These are phyloP conservation scores for Catocala fraxini DNA, from an alignment of 2,888 invertebrate species.

Conservation along the genomic window DNA sequence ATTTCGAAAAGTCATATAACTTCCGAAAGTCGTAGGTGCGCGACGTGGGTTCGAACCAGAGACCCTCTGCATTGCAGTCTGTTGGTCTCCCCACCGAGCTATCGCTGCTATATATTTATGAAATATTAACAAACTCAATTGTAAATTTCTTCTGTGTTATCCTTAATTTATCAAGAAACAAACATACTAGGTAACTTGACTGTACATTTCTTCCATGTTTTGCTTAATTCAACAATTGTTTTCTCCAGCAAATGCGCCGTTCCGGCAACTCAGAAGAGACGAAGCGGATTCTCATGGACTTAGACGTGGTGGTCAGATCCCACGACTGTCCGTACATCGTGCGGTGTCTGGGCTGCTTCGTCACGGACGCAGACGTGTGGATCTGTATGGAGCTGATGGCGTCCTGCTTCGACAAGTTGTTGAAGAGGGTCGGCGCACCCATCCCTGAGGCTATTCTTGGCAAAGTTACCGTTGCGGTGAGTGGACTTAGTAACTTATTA, in stretches of 20 bases:
- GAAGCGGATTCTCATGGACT: constrained; percentile 99
- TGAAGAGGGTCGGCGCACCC: constrained; percentile 94
- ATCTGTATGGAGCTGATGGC: constrained; percentile 99
- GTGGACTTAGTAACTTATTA: constrained; percentile 41
- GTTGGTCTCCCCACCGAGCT: too few species aligned
- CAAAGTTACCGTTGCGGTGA: constrained; percentile 98
- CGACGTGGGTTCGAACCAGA: too few species aligned
- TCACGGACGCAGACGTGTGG: constrained; percentile 99
- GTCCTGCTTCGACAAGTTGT: constrained; percentile 98
- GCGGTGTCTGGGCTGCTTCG: constrained; percentile 98
- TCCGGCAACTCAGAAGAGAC: constrained; percentile 99
- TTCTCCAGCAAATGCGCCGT: constrained; percentile 95
- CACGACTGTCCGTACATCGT: constrained; percentile 99
- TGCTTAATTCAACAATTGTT: too few species aligned
- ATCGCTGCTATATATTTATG: too few species aligned
- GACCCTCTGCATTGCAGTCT: too few species aligned
- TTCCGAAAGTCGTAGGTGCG: too few species aligned
- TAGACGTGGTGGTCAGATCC: constrained; percentile 99
- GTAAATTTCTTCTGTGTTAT: too few species aligned
- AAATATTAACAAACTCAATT: too few species aligned
- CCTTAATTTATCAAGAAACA: too few species aligned
- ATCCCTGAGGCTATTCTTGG: constrained; percentile 98
- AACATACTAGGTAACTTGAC: too few species aligned
- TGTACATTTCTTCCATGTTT: too few species aligned
- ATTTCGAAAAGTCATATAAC: too few species aligned